Evolutionary conservation across 2,888 invertebrate species (phyloP).

Genomic region (Eupithecia tripunctaria): DNA sequence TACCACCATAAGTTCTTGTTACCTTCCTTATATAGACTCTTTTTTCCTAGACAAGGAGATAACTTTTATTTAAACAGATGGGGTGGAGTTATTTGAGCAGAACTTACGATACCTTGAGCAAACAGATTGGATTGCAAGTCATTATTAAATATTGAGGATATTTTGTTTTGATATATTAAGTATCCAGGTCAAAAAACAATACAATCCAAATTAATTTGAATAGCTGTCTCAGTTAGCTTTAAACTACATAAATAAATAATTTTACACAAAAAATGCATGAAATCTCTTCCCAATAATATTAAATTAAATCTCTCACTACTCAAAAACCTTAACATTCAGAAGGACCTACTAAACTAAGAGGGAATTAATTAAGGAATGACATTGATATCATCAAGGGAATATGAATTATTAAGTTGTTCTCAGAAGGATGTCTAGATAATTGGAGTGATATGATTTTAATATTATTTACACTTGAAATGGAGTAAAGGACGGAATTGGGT

Average conservation of each 20-base stretch:
- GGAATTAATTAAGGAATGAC: conserved; percentile 69
- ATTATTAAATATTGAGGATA: no score
- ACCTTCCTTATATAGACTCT: not conserved
- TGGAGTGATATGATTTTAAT: conserved; percentile 1
- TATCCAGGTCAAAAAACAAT: no score
- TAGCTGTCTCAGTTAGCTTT: no score
- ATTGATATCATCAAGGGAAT: conserved; percentile 48
- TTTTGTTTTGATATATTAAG: no score
- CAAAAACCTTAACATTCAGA: conserved; percentile 40
- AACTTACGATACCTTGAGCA: not conserved
- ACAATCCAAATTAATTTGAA: no score
- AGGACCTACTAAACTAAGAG: conserved; percentile 54
- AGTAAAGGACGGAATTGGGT: not conserved
- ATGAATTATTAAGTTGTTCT: conserved; percentile 48
- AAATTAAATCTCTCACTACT: conserved; percentile 4
- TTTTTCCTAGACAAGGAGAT: not conserved
- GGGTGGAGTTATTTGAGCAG: not conserved
- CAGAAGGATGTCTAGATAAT: conserved; percentile 33
- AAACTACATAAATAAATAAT: no score
- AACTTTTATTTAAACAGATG: not conserved
- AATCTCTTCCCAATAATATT: no score
- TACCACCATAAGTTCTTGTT: not conserved
- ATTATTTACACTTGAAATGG: not conserved
- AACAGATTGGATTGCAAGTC: not conserved
- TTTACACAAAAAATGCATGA: no score